Evolutionary conservation across 92 coral and sea anemone species (phyloP).

Genomic region (Paramuricea clavata): DNA sequence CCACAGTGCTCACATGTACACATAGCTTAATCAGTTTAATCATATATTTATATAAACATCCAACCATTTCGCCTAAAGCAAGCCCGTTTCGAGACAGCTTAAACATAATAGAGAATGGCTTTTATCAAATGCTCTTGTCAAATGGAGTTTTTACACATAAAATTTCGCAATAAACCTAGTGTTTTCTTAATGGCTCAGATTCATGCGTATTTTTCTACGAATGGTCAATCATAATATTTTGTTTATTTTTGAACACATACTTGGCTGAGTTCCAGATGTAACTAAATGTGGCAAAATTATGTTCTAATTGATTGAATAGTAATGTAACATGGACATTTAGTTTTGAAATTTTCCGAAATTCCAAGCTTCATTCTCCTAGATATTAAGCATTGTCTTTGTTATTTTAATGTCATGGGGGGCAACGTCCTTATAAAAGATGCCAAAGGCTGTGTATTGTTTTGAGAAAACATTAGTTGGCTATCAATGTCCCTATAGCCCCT

Average conservation of each 20-base stretch:
- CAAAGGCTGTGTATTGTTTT: not conserved
- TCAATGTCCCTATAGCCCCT: not conserved
- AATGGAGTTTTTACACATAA: not conserved
- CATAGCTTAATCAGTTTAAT: no score
- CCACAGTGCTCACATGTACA: not conserved
- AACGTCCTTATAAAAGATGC: not conserved
- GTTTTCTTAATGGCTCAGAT: no score
- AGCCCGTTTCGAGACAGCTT: not conserved
- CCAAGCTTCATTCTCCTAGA: not conserved
- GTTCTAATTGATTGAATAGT: slow-evolving; percentile 4
- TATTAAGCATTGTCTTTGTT: not conserved
- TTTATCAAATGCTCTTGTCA: not conserved
- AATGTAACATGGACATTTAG: not conserved
- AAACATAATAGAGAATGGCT: not conserved
- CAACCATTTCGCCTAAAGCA: not conserved
- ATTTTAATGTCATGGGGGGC: slow-evolving; percentile 13
- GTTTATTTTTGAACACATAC: not conserved
- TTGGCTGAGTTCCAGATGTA: not conserved
- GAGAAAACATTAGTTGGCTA: not conserved
- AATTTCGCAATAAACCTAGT: not conserved
- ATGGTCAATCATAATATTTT: no score
- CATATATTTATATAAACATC: not conserved
- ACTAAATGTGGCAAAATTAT: not conserved
- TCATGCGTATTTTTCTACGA: not conserved
- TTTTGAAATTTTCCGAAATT: not conserved